A percentile compares a stretch with the other conserved stretches of the same genome.
Evolutionary conservation across 2,888 invertebrate genomes (phyloP).

Genomic region (Slavum lentiscoides): DNA sequence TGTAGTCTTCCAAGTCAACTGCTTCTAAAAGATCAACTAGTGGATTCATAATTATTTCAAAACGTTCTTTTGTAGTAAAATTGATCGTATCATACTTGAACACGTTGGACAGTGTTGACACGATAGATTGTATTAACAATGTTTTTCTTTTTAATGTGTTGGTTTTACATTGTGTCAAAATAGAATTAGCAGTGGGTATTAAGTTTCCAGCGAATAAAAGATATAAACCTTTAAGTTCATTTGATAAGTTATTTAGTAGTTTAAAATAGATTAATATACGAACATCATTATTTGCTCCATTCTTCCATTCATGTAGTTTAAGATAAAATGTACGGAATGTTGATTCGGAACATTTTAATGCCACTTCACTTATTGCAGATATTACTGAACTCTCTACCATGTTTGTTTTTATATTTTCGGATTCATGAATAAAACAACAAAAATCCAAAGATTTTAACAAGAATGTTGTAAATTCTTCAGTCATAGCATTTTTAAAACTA

Average conservation of each 20-base stretch:
- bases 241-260: slow-evolving; percentile 76
- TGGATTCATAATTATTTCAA: slow-evolving; percentile 81
- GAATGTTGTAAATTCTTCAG: slow-evolving; percentile 67
- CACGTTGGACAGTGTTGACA: slow-evolving; percentile 75
- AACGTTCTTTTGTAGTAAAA: slow-evolving; percentile 82
- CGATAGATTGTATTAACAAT: slow-evolving; percentile 71
- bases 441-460: slow-evolving; percentile 75
- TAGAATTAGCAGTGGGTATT: slow-evolving; percentile 75
- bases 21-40: slow-evolving; percentile 71
- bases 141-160: slow-evolving; percentile 61
- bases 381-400: slow-evolving; percentile 75
- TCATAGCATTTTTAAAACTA: slow-evolving; percentile 65
- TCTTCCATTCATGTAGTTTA: slow-evolving; percentile 81
- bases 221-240: slow-evolving; percentile 82
- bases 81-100: slow-evolving; percentile 82
- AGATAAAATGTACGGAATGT: slow-evolving; percentile 87
- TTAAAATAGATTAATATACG: slow-evolving; percentile 61
- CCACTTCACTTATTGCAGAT: slow-evolving; percentile 76
- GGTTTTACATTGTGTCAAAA: slow-evolving; percentile 72
- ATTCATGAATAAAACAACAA: slow-evolving; percentile 60
- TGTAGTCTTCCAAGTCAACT: slow-evolving; percentile 63
- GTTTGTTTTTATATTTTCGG: slow-evolving; percentile 59
- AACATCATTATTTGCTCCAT: slow-evolving; percentile 66
- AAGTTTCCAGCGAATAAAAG: slow-evolving; percentile 87
- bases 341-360: slow-evolving; percentile 85